phyloP scores from a whole-genome alignment of 2,888 invertebrate species.

The Toxonevra muliebris region DNA sequence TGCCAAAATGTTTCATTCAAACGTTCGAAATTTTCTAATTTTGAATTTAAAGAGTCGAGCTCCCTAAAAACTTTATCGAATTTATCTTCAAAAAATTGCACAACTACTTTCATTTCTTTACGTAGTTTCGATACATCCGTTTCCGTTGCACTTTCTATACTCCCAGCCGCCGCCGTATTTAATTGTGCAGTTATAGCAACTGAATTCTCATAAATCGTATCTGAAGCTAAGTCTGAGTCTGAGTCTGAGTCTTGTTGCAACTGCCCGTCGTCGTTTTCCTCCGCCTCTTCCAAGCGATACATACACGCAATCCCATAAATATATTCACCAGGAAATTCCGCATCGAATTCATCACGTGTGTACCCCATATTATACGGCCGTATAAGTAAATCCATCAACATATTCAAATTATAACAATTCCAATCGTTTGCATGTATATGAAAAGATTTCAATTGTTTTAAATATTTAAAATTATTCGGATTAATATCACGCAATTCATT shows the following conservation, averaged over 20 bases:
- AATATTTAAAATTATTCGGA: constrained; percentile 44
- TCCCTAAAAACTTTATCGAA: constrained; percentile 43
- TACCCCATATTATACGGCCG: constrained; percentile 48
- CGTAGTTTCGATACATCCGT: constrained; percentile 49
- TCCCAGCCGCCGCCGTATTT: not conserved
- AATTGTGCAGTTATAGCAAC: not conserved
- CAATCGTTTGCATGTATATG: constrained; percentile 57
- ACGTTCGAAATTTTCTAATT: constrained; percentile 47
- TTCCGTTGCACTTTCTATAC: constrained; percentile 13
- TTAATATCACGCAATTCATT: constrained; percentile 55
- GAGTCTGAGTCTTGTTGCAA: no score
- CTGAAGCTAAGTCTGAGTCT: no score
- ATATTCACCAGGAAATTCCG: constrained; percentile 53
- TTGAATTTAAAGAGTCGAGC: constrained; percentile 45
- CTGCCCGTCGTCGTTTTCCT: constrained; percentile 28
- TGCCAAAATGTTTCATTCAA: constrained; percentile 54
- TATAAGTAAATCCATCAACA: constrained; percentile 54
- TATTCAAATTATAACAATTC: constrained; percentile 56
- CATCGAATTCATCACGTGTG: constrained; percentile 44
- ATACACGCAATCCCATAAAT: constrained; percentile 57
- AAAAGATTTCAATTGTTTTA: constrained; percentile 52
- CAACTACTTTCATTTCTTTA: constrained; percentile 51
- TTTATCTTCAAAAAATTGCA: constrained; percentile 53
- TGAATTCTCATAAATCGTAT: no score
- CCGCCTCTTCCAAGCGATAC: constrained; percentile 48